Base-by-base conservation (phyloP, 2,113 vertebrate genomes). In the Pagrus major region DNA sequence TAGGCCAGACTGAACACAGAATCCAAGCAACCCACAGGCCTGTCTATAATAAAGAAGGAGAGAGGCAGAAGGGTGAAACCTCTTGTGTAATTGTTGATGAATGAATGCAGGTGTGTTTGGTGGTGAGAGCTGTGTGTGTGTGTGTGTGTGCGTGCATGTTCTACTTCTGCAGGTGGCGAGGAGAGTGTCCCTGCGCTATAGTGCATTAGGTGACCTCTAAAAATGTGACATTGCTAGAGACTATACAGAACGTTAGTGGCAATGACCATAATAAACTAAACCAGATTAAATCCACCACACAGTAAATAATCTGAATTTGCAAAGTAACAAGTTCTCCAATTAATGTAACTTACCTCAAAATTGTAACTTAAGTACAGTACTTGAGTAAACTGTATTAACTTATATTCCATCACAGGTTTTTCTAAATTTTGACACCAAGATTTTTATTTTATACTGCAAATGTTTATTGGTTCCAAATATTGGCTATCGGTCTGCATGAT, bases 81-180 rank as follows among this genome's bases (percentile, higher is more conserved):
- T 64, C 54, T 46, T 76, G 59, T 78, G 76, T 64, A 77, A 60
- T 37, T 55, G 73, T 42, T 89, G 83, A 88, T 84, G 63, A 87
- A 88, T 88, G 83, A 88, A 74, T 83, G 88, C 81, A 89, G 85
- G 90, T 89, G 80, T 66, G 29, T 75, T 64, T 71, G 29, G 74
- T 44, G 51, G 54, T 64, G 41, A 46, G 55, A 69, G 41, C 39
- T 42, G 0, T 41, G 70, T 65, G 63, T n/a, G 71, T 63, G 44
- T 55, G 49, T 71, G 37, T 47, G 46, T 52, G 58, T 65, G 27
- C 41, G 18, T 1, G 8, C 5, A 31, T 66, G 83, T 46, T 39
- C 29, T 23, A 84, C 31, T 91, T 87, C 33, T 83, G 79, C 86
- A 83, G 77, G 71, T 80, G 81, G 59, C 0, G 9, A 55, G 72